Evolutionary conservation across 2,888 invertebrate genomes (phyloP).

Genomic region (Eristalis arbustorum): DNA sequence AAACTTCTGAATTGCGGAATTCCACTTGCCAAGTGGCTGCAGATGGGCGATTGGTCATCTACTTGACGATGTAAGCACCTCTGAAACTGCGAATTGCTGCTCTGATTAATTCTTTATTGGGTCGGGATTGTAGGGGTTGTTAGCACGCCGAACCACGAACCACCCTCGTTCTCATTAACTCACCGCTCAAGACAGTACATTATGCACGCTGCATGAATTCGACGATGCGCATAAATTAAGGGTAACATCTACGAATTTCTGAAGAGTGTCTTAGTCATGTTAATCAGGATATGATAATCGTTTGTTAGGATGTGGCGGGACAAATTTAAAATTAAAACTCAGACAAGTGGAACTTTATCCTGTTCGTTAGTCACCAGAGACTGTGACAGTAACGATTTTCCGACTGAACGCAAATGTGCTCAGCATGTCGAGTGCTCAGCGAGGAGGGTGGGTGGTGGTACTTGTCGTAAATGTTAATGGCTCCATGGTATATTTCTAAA

Average conservation of each 20-base stretch:
- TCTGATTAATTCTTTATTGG: conserved; percentile 70
- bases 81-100: conserved; percentile 76
- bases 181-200: conserved; percentile 33
- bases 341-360: conserved; percentile 69
- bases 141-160: not conserved
- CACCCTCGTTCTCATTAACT: conserved; percentile 13
- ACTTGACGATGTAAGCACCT: conserved; percentile 80
- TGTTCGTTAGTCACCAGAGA: conserved; percentile 71
- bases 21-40: conserved; percentile 45
- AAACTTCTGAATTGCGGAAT: conserved; percentile 58
- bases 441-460: not conserved
- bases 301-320: conserved; percentile 74
- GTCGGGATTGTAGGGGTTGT: conserved; percentile 49
- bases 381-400: conserved; percentile 69
- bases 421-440: conserved; percentile 1
- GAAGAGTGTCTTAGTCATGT: conserved; percentile 75
- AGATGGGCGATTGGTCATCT: conserved; percentile 69
- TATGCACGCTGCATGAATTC: conserved; percentile 54
- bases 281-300: conserved; percentile 81
- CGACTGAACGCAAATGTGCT: conserved; percentile 50
- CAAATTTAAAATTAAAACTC: conserved; percentile 70
- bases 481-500: conserved; percentile 47
- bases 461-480: conserved; percentile 68
- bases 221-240: conserved; percentile 59
- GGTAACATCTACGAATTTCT: conserved; percentile 41